A percentile compares a stretch with the other conserved stretches of the same genome.
Conservation (phyloP, 2,113 vertebrate species). For the Candoia aspera region DNA sequence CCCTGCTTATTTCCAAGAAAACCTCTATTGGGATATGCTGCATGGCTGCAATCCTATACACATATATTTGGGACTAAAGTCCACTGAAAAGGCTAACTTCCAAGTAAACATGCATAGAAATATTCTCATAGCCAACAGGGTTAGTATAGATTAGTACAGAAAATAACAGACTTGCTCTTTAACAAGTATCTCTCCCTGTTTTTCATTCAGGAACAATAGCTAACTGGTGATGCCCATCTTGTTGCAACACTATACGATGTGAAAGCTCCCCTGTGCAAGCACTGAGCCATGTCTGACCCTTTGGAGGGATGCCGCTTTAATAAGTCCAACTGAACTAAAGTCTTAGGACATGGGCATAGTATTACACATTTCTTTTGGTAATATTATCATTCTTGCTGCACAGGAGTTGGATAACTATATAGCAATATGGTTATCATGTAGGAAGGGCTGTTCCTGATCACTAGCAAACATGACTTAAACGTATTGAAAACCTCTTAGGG, state of each 20-base stretch:
- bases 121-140: neutral
- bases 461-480: neutral
- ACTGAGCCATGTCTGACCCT: too few species aligned
- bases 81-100: neutral
- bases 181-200: neutral
- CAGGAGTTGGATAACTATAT: neutral
- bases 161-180: neutral
- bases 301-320: too few species aligned
- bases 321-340: neutral
- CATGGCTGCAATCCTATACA: neutral
- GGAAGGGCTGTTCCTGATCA: neutral
- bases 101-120: neutral
- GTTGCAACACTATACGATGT: neutral
- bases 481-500: neutral
- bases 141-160: neutral
- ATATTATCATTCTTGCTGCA: neutral
- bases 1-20: neutral
- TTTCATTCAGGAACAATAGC: neutral
- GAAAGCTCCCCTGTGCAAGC: too few species aligned
- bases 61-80: neutral
- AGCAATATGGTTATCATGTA: neutral
- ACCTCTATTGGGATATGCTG: neutral
- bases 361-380: neutral
- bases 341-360: neutral
- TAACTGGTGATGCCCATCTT: neutral